Conservation (phyloP, 1,140 invertebrate genomes). For the Gyrodactylus salaris region DNA sequence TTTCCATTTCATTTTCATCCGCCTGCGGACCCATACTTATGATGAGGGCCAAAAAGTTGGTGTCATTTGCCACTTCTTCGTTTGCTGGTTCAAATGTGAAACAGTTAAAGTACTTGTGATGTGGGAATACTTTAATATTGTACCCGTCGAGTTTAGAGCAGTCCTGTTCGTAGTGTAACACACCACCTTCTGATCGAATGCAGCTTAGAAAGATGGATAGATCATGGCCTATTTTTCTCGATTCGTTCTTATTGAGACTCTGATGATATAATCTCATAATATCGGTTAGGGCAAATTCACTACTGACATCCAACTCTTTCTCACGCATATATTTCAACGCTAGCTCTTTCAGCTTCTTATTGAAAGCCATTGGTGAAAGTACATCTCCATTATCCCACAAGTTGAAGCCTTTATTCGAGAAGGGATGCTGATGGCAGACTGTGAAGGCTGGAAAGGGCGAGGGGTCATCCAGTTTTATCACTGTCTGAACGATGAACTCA, state of each 20-base stretch:
- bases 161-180: background rate
- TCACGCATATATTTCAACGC: background rate
- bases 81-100: slow-evolving; percentile 3
- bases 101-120: slow-evolving; percentile 5
- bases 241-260: background rate
- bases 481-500: background rate
- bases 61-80: background rate
- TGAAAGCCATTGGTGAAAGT: slow-evolving; percentile 1
- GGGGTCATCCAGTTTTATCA: background rate
- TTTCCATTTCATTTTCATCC: slow-evolving; percentile 1
- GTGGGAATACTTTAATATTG: background rate
- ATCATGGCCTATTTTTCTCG: background rate
- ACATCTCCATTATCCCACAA: background rate
- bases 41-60: background rate
- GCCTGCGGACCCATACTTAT: background rate
- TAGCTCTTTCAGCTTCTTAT: background rate
- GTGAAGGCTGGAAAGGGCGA: slow-evolving; percentile 2
- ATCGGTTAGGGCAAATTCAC: background rate
- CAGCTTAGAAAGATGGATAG: background rate
- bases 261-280: background rate
- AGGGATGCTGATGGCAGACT: slow-evolving; percentile 5
- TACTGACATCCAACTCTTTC: background rate
- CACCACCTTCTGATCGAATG: background rate
- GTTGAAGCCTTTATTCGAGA: background rate
- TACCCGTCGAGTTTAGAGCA: background rate